Base-by-base conservation (phyloP, 2,888 invertebrate genomes). In the Drosophila barbarae region DNA sequence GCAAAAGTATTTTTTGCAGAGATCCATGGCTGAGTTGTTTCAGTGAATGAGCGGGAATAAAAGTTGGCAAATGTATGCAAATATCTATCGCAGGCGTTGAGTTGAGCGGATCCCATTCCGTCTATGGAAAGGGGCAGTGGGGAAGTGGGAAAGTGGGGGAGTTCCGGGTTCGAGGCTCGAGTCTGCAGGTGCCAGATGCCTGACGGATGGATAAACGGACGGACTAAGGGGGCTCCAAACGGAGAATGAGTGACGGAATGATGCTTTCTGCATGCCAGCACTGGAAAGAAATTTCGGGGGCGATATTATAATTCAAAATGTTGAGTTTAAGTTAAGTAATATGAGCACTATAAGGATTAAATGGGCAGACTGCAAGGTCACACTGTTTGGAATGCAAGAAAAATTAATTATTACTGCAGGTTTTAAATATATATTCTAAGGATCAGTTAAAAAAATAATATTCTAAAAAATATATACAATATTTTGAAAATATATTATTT, bases 11-110 rank as follows among this genome's bases (percentile, higher is more conserved):
- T 64, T 61, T 61, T 61, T 64, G 47, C 41, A 23, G 42, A 42
- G 63, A 63, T 63, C 63, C 63, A 63, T 64, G 63, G 63, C 65
- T 65, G 63, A 63, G 63, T 63, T 44, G 65, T 32, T 63, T 44
- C 65, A 12, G 42, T 63, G 63, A 63, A 63, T 63, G 65, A 64
- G 57, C 18, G 68, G 39, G 68, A 68, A 68, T 50, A 67, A 83
- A 80, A 80, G 80, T 83, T 83, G 72, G 72, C 65, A 77, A 70
- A 64, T 77, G 61, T 81, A 84, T 81, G 78, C 78, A 78, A 78
- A 78, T 78, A 81, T 64, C 70, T 80, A 72, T 63, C 30, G 68
- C 77, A 68, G 52, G 57, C 59, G 64, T 47, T 30, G 73, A 59
- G 59, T 49, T 26, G 64, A 61, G 63, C 58, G 71, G 72, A 77